phyloP scores from a whole-genome alignment of 1,140 invertebrate species.

The Euwallacea similis region DNA sequence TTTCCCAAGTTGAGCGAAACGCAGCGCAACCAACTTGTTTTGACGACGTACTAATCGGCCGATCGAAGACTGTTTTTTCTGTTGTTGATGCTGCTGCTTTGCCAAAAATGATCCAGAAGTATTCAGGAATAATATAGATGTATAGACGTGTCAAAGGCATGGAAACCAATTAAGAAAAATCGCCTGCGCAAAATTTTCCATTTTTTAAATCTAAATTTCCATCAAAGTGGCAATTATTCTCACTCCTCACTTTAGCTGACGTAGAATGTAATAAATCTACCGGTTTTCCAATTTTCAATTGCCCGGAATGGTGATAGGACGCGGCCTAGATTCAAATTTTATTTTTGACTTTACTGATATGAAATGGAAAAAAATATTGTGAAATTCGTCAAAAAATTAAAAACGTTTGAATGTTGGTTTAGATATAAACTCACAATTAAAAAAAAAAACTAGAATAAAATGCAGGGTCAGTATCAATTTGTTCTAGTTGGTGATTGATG shows the following conservation, averaged over 20 bases:
- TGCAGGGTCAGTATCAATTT: slow-evolving; percentile 1
- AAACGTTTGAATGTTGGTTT: background rate
- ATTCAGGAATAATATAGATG: background rate
- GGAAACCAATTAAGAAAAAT: too few relatives aligned
- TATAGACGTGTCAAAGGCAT: too few relatives aligned
- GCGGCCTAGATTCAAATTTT: background rate
- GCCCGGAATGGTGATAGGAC: background rate
- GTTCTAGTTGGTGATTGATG: slow-evolving; percentile 29
- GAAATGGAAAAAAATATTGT: too few relatives aligned
- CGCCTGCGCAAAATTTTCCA: too few relatives aligned
- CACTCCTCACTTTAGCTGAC: too few relatives aligned
- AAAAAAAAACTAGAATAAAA: background rate
- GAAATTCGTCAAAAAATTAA: background rate
- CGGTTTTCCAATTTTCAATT: background rate
- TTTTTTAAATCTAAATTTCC: too few relatives aligned
- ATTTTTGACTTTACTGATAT: too few relatives aligned
- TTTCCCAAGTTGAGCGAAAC: slow-evolving; percentile 28
- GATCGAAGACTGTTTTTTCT: slow-evolving; percentile 7
- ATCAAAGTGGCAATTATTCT: too few relatives aligned
- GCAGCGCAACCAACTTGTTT: slow-evolving; percentile 29
- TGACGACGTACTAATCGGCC: slow-evolving; percentile 16
- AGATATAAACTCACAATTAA: background rate
- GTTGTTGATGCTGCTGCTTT: background rate
- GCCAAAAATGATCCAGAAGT: background rate
- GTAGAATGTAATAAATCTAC: background rate